Percentiles rank a stretch among this genome's conserved stretches.
phyloP scores from a whole-genome alignment of 2,797 vertebrate genomes.

The Hippoglossus hippoglossus region DNA sequence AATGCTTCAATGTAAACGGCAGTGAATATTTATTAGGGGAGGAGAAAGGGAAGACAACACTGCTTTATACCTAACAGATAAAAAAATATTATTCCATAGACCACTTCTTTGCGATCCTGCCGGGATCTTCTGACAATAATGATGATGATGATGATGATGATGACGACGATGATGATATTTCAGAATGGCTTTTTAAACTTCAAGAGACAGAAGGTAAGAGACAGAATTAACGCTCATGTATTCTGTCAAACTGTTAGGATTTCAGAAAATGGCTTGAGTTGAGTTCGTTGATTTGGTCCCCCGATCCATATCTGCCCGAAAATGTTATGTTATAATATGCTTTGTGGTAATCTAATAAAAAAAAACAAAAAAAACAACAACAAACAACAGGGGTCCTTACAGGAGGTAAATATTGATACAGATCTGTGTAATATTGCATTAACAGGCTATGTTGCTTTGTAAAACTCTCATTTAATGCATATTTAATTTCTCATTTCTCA shows the following conservation, averaged over 20 bases:
- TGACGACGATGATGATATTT: slow-evolving; percentile 46
- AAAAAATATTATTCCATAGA: slow-evolving; percentile 56
- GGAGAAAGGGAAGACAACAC: background rate
- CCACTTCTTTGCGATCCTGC: slow-evolving; percentile 16
- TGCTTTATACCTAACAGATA: slow-evolving; percentile 7
- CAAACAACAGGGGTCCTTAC: too few relatives aligned
- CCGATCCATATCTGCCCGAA: too few relatives aligned
- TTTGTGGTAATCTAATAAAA: too few relatives aligned
- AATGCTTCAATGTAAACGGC: background rate
- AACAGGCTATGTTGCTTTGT: background rate
- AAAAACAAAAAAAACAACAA: too few relatives aligned
- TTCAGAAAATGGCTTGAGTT: background rate
- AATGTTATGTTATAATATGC: too few relatives aligned
- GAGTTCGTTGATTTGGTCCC: too few relatives aligned
- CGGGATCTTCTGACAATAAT: background rate
- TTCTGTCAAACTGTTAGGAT: background rate
- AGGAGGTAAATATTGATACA: background rate
- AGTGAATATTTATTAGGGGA: background rate
- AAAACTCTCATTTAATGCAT: background rate
- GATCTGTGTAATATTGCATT: background rate
- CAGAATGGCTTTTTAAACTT: slow-evolving; percentile 78
- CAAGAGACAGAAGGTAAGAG: slow-evolving; percentile 70
- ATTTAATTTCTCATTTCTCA: slow-evolving; percentile 40
- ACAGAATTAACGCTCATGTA: background rate
- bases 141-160: slow-evolving; percentile 64